Evolutionary conservation across 30 jellyfish, hydroid and myxozoan genomes (phyloP).

Genomic region (Aurelia aurita): DNA sequence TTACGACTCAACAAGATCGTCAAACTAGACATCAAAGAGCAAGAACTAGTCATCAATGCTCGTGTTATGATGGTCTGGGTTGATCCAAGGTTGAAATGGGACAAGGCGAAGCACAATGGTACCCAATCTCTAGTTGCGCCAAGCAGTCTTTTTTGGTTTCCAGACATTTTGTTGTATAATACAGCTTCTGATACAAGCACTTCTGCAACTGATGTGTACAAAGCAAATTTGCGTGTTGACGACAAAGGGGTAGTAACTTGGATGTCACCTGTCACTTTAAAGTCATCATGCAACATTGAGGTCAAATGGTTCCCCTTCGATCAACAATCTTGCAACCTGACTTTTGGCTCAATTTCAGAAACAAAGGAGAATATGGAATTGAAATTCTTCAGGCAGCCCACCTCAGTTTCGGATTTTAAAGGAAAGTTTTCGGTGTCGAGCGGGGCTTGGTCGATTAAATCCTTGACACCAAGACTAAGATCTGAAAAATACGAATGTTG

Average conservation of each 20-base stretch:
- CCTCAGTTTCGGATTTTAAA: conserved; percentile 5
- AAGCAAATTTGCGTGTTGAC: conserved; percentile 50
- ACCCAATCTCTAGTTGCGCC: conserved; percentile 31
- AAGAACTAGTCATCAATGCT: conserved; percentile 31
- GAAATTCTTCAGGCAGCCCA: conserved; percentile 49
- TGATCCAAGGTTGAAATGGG: conserved; percentile 66
- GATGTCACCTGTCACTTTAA: conserved; percentile 80
- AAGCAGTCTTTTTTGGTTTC: conserved; percentile 70
- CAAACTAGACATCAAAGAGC: conserved; percentile 54
- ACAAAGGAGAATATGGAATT: conserved; percentile 21
- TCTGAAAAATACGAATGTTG: conserved; percentile 53
- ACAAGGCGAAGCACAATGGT: conserved; percentile 25
- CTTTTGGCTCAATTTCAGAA: conserved; percentile 71
- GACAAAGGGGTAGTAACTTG: conserved; percentile 57
- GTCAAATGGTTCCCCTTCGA: conserved; percentile 89
- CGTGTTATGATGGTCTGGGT: conserved; percentile 55
- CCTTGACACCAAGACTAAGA: not conserved
- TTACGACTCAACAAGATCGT: conserved; percentile 36
- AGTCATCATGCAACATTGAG: conserved; percentile 66
- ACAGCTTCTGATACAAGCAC: conserved; percentile 70
- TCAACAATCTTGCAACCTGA: conserved; percentile 53
- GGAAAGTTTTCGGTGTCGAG: conserved; percentile 50
- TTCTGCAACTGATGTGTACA: conserved; percentile 61
- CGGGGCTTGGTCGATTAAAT: conserved; percentile 47
- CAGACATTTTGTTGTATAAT: conserved; percentile 75